Percentiles rank a stretch among this genome's conserved stretches.
phyloP scores from a whole-genome alignment of 2,113 vertebrate genomes.

The Tauraco erythrolophus region DNA sequence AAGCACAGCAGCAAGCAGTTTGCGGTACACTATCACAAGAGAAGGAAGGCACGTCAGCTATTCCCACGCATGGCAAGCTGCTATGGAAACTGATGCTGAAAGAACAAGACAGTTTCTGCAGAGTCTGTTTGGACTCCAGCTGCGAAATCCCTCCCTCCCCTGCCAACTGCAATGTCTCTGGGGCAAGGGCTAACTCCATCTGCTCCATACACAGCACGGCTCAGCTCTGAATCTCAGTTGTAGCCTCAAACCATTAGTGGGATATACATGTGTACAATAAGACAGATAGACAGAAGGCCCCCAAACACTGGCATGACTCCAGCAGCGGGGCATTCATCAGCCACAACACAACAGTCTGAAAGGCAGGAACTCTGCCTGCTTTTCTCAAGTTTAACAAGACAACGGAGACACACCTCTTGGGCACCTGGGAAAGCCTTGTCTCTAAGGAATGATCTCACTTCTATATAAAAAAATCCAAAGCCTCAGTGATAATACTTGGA shows the following conservation, averaged over 20 bases:
- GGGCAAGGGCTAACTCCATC: neutral
- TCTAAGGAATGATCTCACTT: neutral
- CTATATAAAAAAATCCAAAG: neutral
- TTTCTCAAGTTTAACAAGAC: neutral
- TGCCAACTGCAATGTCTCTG: neutral
- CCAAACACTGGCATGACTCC: neutral
- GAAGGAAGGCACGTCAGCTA: neutral
- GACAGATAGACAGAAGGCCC: neutral
- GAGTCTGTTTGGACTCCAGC: constrained; percentile 3
- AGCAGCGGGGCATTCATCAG: neutral
- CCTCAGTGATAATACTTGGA: neutral
- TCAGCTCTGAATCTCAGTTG: neutral
- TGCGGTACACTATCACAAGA: neutral
- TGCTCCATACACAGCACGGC: neutral
- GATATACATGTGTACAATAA: neutral
- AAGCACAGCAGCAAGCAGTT: neutral
- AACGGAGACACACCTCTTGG: neutral
- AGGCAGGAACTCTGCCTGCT: neutral
- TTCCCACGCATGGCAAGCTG: neutral
- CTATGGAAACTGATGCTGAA: constrained; percentile 33
- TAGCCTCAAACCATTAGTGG: neutral
- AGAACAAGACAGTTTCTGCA: constrained; percentile 8
- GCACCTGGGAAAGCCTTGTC: neutral
- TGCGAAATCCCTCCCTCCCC: constrained; percentile 16
- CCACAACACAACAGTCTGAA: neutral